phyloP scores from a whole-genome alignment of 2,888 invertebrate species.

The Steinernema hermaphroditum region DNA sequence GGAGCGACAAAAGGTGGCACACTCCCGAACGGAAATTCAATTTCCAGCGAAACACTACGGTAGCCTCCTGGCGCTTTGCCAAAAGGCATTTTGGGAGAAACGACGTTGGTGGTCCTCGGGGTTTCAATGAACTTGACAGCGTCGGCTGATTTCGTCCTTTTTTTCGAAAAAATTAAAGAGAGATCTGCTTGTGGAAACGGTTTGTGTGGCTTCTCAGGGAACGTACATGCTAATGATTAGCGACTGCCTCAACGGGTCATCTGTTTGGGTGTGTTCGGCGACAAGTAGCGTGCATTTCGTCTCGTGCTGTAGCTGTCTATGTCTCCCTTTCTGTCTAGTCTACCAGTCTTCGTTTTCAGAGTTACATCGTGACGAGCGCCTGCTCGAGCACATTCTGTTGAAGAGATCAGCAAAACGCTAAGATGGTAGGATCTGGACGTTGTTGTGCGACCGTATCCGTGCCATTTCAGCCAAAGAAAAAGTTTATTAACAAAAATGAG shows the following conservation, averaged over 20 bases:
- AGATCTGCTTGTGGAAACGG: no score
- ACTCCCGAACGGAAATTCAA: slow-evolving; percentile 23
- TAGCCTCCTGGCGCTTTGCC: no score
- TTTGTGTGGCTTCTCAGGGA: no score
- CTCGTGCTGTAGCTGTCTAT: neutral
- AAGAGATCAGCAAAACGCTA: neutral
- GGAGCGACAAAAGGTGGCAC: neutral
- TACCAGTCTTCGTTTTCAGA: neutral
- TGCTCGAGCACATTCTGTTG: slow-evolving; percentile 4
- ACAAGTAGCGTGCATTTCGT: no score
- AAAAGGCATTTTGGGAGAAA: neutral
- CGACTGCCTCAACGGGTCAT: no score
- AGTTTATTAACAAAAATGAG: slow-evolving; percentile 83
- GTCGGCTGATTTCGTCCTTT: no score
- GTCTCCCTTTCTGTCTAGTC: neutral
- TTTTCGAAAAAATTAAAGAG: no score
- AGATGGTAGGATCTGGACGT: neutral
- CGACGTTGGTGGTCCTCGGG: neutral
- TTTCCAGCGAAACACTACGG: neutral
- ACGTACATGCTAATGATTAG: no score
- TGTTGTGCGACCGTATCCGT: no score
- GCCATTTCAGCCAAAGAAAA: slow-evolving; percentile 37
- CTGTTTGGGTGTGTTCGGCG: no score
- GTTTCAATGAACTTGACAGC: no score
- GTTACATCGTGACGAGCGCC: neutral